Evolutionary conservation across 1,140 invertebrate species (phyloP), one percentile per base, ranked within the genome.

Genomic region (Cyphomyrmex costatus): DNA sequence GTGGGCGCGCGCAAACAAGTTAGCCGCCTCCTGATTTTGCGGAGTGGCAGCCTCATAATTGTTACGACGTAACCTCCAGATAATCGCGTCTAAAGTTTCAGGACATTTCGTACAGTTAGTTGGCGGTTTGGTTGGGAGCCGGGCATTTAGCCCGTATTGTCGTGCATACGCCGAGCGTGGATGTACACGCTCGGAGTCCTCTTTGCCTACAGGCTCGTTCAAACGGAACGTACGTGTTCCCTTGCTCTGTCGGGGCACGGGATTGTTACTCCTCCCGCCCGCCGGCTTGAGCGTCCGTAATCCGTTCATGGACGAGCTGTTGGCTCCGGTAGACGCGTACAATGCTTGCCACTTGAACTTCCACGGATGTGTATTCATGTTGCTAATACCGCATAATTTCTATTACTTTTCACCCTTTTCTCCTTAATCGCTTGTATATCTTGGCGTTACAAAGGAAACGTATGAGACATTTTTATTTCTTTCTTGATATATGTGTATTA

Each of bases 11-110:
- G 91, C 91, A 94, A 94, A 94, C 93, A 94, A 94, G 93, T 95
- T 94, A 94, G 91, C 91, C 88, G 85, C 77, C 91, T 92, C 88
- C 89, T 89, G 92, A 93, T 93, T 93, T 90, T 68, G 88, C 90
- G 89, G 93, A 93, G 93, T 95, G 94, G 94, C 94, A 95, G 92
- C 92, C 93, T 93, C 94, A 93, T 95, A 95, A 95, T 95, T 95
- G 94, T 94, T 95, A 94, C 93, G 93, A 93, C 93, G 93, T 95
- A 95, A 94, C 94, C 94, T 94, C 92, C 91, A 94, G 94, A 95
- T 95, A 95, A 95, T 95, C 94, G 95, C 91, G 93, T 94, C 91
- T 93, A 95, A 95, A 95, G 93, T 95, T 95, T 95, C 91, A 91
- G 92, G 92, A 94, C 93, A 92, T 94, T 95, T 93, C 92, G 91